Base-by-base conservation (phyloP, 2,113 vertebrate species). In the Canis aureus region DNA sequence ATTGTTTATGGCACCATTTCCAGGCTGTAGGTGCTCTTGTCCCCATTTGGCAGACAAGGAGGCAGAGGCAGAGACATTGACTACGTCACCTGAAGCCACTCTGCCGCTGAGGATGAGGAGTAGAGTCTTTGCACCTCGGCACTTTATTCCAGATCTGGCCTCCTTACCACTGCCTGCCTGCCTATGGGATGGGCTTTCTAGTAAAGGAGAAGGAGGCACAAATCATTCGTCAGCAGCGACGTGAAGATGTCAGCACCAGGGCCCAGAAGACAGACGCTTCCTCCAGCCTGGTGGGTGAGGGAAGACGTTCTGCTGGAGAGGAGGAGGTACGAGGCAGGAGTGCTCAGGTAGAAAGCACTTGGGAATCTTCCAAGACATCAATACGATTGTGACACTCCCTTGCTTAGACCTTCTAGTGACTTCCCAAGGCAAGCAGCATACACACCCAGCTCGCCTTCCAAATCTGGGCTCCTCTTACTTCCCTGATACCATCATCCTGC, bases 381-480 rank as follows among this genome's bases (percentile, higher is more conserved):
- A 35, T n/a, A 12, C 57, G 27, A 23, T 5, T 3, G 43, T 20
- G 22, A 3, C 10, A 1, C 16, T 16, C 55, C 6, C 43, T 43
- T 8, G 1, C 11, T 35, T 59, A 73, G 55, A 43, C 9, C 25
- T 11, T 60, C 60, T 3, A 5, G 5, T 13, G 55, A 62, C n/a
- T 49, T 12, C 59, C 22, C 15, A 8, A 8, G 0, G 3, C 60
- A 23, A 51, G 57, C 55, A 38, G 51, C 38, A 32, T 12, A 11
- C 23, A 64, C 11, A 69, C 66, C 4, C 67, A 27, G 1, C 25
- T 20, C 35, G 32, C 8, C 19, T 19, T 35, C 0, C 2, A 79
- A 43, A 53, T 2, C 15, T 19, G 1, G 27, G 3, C 78, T 69
- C 15, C 0, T 0, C 38, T 13, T 11, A 4, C 15, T 27, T 78